Base-by-base conservation (phyloP, 2,888 invertebrate genomes). In the Craniophora ligustri region DNA sequence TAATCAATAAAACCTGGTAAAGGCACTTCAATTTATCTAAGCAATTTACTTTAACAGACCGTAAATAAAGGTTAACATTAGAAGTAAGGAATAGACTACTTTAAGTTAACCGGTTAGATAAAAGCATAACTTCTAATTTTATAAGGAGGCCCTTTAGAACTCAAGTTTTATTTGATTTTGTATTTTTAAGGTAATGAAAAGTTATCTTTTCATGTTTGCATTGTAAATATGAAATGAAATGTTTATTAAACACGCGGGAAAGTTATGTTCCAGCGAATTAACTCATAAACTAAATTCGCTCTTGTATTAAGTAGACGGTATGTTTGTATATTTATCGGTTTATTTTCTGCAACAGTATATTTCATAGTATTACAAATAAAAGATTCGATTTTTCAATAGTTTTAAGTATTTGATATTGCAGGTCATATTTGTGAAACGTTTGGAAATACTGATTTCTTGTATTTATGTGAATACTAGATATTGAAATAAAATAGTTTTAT, bases 191-290 rank as follows among this genome's bases (percentile, higher is more conserved):
- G 28, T 13, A 39, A 38, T 42, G 13, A 14, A 32, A 32, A 38
- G 19, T 45, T 57, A 40, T 45, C n/a, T n/a, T 26, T 10, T 31
- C 47, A 53, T 11, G 10, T 13, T 47, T 35, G n/a, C 32, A 35
- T 35, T 23, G 11, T 53, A 53, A 58, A 58, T 42, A 46, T 35
- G 23, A 10, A 32, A 14, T 23, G 18, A n/a, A 36, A 59, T 54
- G 40, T 59, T 63, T 59, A 48, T 21, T 40, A 59, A 51, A 48
- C 32, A 41, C 16, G 32, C 19, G 47, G 46, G 15, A 36, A 47
- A 41, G 13, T 31, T 34, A 31, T 30, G 31, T 47, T 21, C 6
- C 28, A 18, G 31, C 15, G 18, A 42, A 14, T 44, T 31, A 7
- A 47, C 28, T 26, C 30, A 16, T 54, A 58, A 59, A 59, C 19